phyloP scores from a whole-genome alignment of 2,888 invertebrate genomes.

The Ochropacha duplaris region DNA sequence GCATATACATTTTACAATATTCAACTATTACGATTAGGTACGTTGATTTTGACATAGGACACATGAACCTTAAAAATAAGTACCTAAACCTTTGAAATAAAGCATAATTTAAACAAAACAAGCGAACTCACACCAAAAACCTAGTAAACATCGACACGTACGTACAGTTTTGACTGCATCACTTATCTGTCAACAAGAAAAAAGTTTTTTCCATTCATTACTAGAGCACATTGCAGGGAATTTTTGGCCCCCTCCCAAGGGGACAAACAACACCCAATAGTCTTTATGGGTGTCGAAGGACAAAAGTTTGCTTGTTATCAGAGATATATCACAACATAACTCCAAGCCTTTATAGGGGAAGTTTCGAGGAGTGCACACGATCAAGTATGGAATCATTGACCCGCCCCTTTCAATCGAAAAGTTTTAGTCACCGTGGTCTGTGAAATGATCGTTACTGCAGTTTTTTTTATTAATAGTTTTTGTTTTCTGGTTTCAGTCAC shows the following conservation, averaged over 20 bases:
- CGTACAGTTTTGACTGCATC: slow-evolving; percentile 12
- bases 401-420: slow-evolving; percentile 16
- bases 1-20: too few relatives aligned
- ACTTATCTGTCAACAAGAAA: slow-evolving; percentile 28
- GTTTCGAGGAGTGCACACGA: slow-evolving; percentile 57
- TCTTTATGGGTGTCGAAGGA: slow-evolving; percentile 52
- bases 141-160: neutral
- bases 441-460: slow-evolving; percentile 3
- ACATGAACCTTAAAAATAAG: too few relatives aligned
- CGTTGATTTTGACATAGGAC: too few relatives aligned
- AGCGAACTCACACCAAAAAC: neutral
- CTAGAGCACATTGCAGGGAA: slow-evolving; percentile 22
- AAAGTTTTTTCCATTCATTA: slow-evolving; percentile 27
- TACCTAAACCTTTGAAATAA: too few relatives aligned
- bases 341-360: slow-evolving; percentile 67
- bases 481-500: too few relatives aligned
- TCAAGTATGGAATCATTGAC: slow-evolving; percentile 45
- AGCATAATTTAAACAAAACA: too few relatives aligned
- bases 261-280: slow-evolving; percentile 43
- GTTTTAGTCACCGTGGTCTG: slow-evolving; percentile 7
- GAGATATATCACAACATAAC: slow-evolving; percentile 75
- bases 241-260: slow-evolving; percentile 47
- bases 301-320: slow-evolving; percentile 77
- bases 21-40: too few relatives aligned
- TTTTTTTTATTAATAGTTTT: neutral